These are phyloP conservation scores for Vanessa cardui DNA, from an alignment of 2,888 invertebrate genomes.

Conservation along the genomic window DNA sequence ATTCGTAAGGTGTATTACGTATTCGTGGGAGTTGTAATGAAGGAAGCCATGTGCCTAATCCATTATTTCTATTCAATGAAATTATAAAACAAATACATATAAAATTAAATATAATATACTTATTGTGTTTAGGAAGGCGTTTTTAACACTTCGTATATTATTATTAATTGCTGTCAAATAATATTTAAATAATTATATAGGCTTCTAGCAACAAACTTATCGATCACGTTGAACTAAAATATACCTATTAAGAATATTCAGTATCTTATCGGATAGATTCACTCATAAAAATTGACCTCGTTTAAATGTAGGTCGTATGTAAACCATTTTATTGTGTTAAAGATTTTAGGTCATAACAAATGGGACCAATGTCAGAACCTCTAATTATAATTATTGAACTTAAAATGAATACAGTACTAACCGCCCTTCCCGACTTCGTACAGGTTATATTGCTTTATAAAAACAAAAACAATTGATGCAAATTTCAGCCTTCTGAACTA, in stretches of 20 bases:
- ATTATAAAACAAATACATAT: too few relatives aligned
- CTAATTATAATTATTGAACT: conserved; percentile 1
- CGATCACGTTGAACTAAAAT: not conserved
- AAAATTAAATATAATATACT: not conserved
- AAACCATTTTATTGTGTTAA: conserved; percentile 37
- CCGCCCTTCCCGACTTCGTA: not conserved
- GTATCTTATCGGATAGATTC: conserved; percentile 32
- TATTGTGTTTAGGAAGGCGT: not conserved
- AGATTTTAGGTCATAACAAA: conserved; percentile 36
- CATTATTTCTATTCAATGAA: too few relatives aligned
- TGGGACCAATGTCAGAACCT: conserved; percentile 22
- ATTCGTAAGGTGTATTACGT: not conserved
- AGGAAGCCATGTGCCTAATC: too few relatives aligned
- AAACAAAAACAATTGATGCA: too few relatives aligned
- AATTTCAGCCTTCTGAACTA: too few relatives aligned
- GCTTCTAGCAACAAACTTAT: not conserved
- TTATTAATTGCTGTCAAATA: too few relatives aligned
- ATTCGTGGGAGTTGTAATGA: too few relatives aligned
- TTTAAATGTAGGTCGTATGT: conserved; percentile 36
- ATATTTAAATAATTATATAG: not conserved
- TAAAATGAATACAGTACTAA: not conserved
- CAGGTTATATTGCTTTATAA: not conserved
- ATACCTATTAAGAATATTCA: conserved; percentile 6
- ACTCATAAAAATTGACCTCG: conserved; percentile 30
- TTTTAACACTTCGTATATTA: too few relatives aligned